Conservation (phyloP, 2,888 invertebrate species). For the Chalcosyrphus nemorum region DNA sequence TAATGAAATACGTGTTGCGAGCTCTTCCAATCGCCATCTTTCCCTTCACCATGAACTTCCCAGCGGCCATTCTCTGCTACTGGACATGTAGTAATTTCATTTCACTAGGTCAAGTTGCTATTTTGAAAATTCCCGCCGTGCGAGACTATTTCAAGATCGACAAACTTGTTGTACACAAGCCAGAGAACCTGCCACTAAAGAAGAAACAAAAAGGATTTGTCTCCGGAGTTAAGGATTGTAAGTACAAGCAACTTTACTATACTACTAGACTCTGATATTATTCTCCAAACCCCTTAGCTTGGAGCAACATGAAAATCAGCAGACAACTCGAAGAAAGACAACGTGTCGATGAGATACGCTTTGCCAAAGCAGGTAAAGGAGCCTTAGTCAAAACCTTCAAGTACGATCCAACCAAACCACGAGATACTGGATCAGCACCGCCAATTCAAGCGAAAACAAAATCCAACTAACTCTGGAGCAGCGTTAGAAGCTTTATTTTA, state of each 20-base stretch:
- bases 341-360: slow-evolving; percentile 89
- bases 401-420: slow-evolving; percentile 89
- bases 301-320: slow-evolving; percentile 91
- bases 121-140: slow-evolving; percentile 89
- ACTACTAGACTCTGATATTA: background rate
- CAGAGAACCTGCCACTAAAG: slow-evolving; percentile 85
- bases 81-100: slow-evolving; percentile 95
- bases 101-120: slow-evolving; percentile 90
- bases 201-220: slow-evolving; percentile 88
- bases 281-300: too few species aligned
- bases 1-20: slow-evolving; percentile 89
- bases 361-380: slow-evolving; percentile 92
- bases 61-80: slow-evolving; percentile 93
- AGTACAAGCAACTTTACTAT: slow-evolving; percentile 78
- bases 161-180: slow-evolving; percentile 83
- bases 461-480: slow-evolving; percentile 74
- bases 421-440: slow-evolving; percentile 81
- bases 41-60: slow-evolving; percentile 93
- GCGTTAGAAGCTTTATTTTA: slow-evolving; percentile 30
- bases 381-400: slow-evolving; percentile 94
- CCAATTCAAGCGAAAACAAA: slow-evolving; percentile 82
- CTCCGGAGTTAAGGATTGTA: slow-evolving; percentile 90
- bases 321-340: slow-evolving; percentile 90
- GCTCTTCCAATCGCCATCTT: slow-evolving; percentile 90
- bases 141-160: slow-evolving; percentile 90